Evolutionary conservation across 2,113 vertebrate genomes (phyloP).

Genomic region (Pagrus major): DNA sequence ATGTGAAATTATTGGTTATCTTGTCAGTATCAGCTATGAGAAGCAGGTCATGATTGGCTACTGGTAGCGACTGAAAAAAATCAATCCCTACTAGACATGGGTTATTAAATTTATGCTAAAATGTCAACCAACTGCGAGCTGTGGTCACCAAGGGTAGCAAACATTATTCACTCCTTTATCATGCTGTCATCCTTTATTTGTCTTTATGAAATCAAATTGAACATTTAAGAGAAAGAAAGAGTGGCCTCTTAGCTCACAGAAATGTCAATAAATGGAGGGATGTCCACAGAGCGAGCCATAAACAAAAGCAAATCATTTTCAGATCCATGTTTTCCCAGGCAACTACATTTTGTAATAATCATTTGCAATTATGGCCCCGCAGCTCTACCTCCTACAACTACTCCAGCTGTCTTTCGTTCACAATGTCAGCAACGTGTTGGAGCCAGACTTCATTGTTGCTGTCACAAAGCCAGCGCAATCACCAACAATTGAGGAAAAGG

Average conservation of each 20-base stretch:
- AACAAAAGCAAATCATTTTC: conserved; percentile 58
- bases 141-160: conserved; percentile 7
- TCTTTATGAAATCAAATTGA: conserved; percentile 34
- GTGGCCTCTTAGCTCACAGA: conserved; percentile 16
- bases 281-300: conserved; percentile 9
- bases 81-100: no score
- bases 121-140: neutral
- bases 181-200: conserved; percentile 9
- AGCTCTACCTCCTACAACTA: conserved; percentile 54
- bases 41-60: no score
- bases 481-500: conserved; percentile 64
- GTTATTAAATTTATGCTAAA: conserved; percentile 23
- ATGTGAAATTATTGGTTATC: no score
- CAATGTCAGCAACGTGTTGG: conserved; percentile 50
- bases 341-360: conserved; percentile 58
- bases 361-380: conserved; percentile 62
- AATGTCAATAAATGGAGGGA: conserved; percentile 35
- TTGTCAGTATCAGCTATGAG: no score
- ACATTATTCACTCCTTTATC: conserved; percentile 26
- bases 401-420: conserved; percentile 59
- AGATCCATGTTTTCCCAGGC: conserved; percentile 62
- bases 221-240: neutral
- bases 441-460: conserved; percentile 70
- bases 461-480: conserved; percentile 67
- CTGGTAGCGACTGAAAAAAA: no score